Conservation (phyloP, 2,888 invertebrate genomes). For the Mycalesis mineus region DNA sequence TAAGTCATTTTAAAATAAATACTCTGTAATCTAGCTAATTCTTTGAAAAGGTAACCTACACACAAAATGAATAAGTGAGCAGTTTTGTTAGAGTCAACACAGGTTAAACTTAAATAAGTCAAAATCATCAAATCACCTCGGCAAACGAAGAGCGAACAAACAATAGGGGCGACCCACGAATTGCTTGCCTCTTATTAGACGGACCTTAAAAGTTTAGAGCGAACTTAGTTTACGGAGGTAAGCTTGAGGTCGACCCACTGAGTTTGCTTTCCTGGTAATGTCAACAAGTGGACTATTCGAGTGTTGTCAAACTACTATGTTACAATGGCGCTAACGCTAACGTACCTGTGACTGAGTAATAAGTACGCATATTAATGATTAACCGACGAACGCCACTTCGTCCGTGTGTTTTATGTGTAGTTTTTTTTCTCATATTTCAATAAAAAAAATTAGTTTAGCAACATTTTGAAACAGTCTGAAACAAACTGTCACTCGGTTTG, state of each 20-base stretch:
- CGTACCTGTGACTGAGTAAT: not conserved
- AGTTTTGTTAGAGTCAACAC: slow-evolving; percentile 39
- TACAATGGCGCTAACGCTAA: not conserved
- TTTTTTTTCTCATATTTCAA: too few species aligned
- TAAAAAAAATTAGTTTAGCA: too few species aligned
- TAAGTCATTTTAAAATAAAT: too few species aligned
- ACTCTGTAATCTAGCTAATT: not conserved
- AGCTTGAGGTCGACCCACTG: slow-evolving; percentile 60
- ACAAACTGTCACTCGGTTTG: too few species aligned
- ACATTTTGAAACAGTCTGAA: too few species aligned
- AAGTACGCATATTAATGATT: not conserved
- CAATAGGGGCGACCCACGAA: slow-evolving; percentile 70
- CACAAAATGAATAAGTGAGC: slow-evolving; percentile 19
- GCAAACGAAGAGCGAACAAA: slow-evolving; percentile 68
- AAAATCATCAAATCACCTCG: slow-evolving; percentile 76
- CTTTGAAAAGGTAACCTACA: not conserved
- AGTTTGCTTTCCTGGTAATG: slow-evolving; percentile 66
- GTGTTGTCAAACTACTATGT: slow-evolving; percentile 13
- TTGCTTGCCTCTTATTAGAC: slow-evolving; percentile 72
- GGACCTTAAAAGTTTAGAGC: slow-evolving; percentile 74
- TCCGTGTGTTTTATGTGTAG: too few species aligned
- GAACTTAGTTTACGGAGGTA: slow-evolving; percentile 71
- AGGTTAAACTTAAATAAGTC: slow-evolving; percentile 67
- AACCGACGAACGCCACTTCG: not conserved
- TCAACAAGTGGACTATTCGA: slow-evolving; percentile 52